Evolutionary conservation across 2,888 invertebrate genomes (phyloP), one percentile per base, ranked within the genome.

Genomic region (Oxyscelio sp.): DNA sequence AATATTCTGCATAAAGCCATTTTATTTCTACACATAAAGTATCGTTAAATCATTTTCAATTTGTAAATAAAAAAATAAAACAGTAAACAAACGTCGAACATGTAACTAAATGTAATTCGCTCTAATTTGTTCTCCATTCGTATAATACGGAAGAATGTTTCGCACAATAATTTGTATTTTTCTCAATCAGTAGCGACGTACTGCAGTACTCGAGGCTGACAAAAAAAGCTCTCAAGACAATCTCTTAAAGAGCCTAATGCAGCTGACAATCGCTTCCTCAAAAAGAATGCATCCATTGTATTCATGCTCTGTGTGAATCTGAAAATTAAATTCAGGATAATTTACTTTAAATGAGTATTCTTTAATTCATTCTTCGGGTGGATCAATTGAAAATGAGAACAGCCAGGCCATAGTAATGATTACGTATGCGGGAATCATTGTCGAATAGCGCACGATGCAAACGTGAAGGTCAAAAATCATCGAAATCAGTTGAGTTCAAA

Each of bases 401-500:
- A 80, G 54, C 84, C 86, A 88, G 87, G 85, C 88, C 90, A 90
- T 90, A 89, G 89, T 90, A 89, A 93, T 93, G 92, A 93, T 93
- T 92, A 93, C 91, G 91, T 93, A 92, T 93, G 92, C 92, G 92
- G 91, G 92, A 93, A 93, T 93, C 90, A 93, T 92, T 93, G 92
- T 92, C 90, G 34, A 91, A 90, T 89, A 90, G 88, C 87, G 89
- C 88, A 90, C 90, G 91, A 90, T 90, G 92, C 91, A 91, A 91
- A 90, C 90, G 90, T 89, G 91, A 93, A 93, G 92, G 90, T 92
- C 92, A 93, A 93, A 93, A 93, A 93, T 93, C 92, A 92, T 93
- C 92, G 92, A 93, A 93, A 93, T 93, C 93, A 93, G 93, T 93
- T 92, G 93, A 93, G 93, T 93, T 93, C 93, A 93, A 93, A 93